Conservation (phyloP, 2,797 vertebrate genomes). For the Cryptoprocta ferox region DNA sequence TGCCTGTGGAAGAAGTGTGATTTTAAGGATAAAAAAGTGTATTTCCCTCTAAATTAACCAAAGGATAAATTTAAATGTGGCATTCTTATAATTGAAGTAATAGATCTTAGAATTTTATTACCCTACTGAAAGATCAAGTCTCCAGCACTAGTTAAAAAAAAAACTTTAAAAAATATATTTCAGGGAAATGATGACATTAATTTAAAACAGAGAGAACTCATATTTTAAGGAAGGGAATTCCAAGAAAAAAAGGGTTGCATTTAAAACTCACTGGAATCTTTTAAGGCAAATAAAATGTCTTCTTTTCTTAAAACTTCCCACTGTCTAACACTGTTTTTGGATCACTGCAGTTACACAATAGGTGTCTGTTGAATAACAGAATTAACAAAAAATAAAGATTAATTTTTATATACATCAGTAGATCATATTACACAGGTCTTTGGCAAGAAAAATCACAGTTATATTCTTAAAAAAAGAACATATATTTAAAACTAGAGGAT, state of each 20-base stretch:
- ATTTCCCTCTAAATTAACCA: constrained; percentile 72
- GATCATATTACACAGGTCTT: not conserved
- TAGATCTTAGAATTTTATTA: constrained; percentile 66
- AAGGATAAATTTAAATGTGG: constrained; percentile 71
- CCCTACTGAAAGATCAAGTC: constrained; percentile 67
- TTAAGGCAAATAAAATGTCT: constrained; percentile 6
- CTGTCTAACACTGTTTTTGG: not conserved
- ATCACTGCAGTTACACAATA: not conserved
- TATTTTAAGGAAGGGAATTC: not conserved
- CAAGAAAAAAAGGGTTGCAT: not conserved
- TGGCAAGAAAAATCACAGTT: not conserved
- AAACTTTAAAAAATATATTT: not conserved
- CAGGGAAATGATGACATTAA: constrained; percentile 57
- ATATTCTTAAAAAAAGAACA: not conserved
- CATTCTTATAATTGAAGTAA: constrained; percentile 75
- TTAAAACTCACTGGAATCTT: not conserved
- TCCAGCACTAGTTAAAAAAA: not conserved
- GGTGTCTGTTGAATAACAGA: not conserved
- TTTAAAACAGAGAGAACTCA: constrained; percentile 50
- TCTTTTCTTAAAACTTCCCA: not conserved
- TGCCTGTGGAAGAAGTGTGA: constrained; percentile 40
- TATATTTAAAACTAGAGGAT: constrained; percentile 2
- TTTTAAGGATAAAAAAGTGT: constrained; percentile 66
- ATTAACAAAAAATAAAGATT: not conserved
- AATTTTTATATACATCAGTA: not conserved